Percentiles rank a stretch among this genome's conserved stretches.
phyloP scores from a whole-genome alignment of 2,888 invertebrate species.

The Petrophora chlorosata region DNA sequence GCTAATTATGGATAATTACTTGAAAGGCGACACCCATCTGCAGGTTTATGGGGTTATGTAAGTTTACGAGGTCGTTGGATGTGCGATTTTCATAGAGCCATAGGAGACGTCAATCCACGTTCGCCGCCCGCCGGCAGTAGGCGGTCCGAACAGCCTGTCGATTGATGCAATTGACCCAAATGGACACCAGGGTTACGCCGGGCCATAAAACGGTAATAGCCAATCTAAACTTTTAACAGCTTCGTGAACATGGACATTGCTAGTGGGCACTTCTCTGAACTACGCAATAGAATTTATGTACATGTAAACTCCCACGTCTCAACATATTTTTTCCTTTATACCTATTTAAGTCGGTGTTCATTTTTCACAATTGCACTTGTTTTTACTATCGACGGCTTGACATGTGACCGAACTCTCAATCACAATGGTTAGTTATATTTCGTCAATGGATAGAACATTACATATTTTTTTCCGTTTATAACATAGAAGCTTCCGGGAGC shows the following conservation, averaged over 20 bases:
- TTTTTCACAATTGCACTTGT: no score
- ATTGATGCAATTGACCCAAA: slow-evolving; percentile 66
- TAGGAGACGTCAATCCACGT: slow-evolving; percentile 10
- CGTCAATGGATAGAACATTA: no score
- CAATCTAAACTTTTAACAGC: slow-evolving; percentile 53
- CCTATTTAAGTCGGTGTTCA: no score
- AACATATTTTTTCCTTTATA: no score
- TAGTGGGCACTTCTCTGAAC: slow-evolving; percentile 28
- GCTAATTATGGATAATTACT: not conserved
- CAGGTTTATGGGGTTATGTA: no score
- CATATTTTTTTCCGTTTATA: no score
- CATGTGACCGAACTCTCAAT: no score
- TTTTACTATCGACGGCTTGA: no score
- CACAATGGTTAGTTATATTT: no score
- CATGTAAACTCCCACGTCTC: no score
- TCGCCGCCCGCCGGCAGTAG: slow-evolving; percentile 38
- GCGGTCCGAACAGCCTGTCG: slow-evolving; percentile 50
- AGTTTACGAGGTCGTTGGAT: slow-evolving; percentile 17
- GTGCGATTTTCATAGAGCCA: slow-evolving; percentile 27
- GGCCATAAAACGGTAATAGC: slow-evolving; percentile 51
- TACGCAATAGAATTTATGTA: slow-evolving; percentile 20
- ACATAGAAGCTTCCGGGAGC: slow-evolving; percentile 16
- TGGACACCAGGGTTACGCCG: slow-evolving; percentile 51
- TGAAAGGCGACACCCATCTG: no score
- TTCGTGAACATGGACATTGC: slow-evolving; percentile 32